A percentile compares a stretch with the other conserved stretches of the same genome.
phyloP scores from a whole-genome alignment of 2,888 invertebrate species.

The Ophion costatus region DNA sequence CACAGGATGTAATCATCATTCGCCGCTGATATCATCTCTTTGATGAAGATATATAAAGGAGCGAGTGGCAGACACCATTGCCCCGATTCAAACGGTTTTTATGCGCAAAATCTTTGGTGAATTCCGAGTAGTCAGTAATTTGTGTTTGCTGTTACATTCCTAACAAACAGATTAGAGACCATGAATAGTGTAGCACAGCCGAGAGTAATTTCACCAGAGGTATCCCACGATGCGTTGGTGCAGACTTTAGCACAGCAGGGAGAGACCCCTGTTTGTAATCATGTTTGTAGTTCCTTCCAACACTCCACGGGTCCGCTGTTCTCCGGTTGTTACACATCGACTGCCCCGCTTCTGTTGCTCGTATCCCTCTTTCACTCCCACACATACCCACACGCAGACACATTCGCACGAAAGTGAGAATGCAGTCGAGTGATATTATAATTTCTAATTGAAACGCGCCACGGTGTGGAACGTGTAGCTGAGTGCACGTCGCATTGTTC shows the following conservation, averaged over 20 bases:
- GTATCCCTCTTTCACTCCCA: constrained; percentile 3
- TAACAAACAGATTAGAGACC: constrained; percentile 17
- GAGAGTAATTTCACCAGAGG: constrained; percentile 32
- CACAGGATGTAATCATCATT: not conserved
- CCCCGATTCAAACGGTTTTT: not conserved
- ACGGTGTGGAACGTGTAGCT: constrained; percentile 59
- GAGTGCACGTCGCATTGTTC: constrained; percentile 56
- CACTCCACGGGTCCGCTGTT: constrained; percentile 19
- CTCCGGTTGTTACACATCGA: constrained; percentile 46
- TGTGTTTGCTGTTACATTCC: not conserved
- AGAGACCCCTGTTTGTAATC: constrained; percentile 32
- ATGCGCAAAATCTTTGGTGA: not conserved
- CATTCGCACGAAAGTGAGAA: constrained; percentile 39
- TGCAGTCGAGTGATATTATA: constrained; percentile 61
- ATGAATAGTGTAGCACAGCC: constrained; percentile 6
- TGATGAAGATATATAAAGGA: not conserved
- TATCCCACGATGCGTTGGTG: constrained; percentile 39
- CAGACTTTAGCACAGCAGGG: constrained; percentile 12
- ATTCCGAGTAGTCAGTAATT: not conserved
- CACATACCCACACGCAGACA: constrained; percentile 15
- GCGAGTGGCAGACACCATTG: not conserved
- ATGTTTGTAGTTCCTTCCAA: constrained; percentile 27
- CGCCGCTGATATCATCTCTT: not conserved
- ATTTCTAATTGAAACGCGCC: constrained; percentile 65
- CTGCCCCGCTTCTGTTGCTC: constrained; percentile 26